Base-by-base conservation (phyloP, 1,140 invertebrate species). In the Microplitis demolitor region DNA sequence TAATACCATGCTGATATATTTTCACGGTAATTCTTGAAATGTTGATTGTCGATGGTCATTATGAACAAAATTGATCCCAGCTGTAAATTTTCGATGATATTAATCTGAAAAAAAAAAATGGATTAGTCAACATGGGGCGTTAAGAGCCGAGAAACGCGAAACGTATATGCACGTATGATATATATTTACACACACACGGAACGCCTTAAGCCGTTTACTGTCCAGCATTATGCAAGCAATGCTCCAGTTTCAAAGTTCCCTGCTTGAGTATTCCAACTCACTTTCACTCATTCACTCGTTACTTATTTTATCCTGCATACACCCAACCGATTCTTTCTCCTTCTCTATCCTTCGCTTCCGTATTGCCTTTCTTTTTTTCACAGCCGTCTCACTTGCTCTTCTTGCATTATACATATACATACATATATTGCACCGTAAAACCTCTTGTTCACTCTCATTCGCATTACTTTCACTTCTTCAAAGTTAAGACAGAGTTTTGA, bases 211-310 rank as follows among this genome's bases (percentile, higher is more conserved):
- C 77, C 62, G 74, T 78, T 80, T 58, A 74, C 62, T 80, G 79
- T 74, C 77, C 78, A 78, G 80, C 77, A 82, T 82, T 83, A 83
- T 83, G 81, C 81, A 83, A 83, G 77, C 70, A 45, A 76, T 81
- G 81, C 81, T 83, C 82, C 78, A 83, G 80, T 83, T 83, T 81
- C 78, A 78, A 78, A 79, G 75, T 69, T 68, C 58, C 77, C 75
- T 69, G 77, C 76, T 77, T 80, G 71, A 80, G 77, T 83, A 82
- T 82, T 82, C 79, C 78, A 77, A 74, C 77, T 82, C 78, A 83
- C 82, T 83, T 83, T 83, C 82, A 83, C 82, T 83, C 82, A 83
- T 82, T 83, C 82, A 81, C 78, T 80, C 75, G 72, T 69, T 56
- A 66, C 70, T 76, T 80, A 73, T 80, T 78, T 80, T 82, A 79